phyloP scores from a whole-genome alignment of 2,888 invertebrate species.

The Cylloceria caligata region DNA sequence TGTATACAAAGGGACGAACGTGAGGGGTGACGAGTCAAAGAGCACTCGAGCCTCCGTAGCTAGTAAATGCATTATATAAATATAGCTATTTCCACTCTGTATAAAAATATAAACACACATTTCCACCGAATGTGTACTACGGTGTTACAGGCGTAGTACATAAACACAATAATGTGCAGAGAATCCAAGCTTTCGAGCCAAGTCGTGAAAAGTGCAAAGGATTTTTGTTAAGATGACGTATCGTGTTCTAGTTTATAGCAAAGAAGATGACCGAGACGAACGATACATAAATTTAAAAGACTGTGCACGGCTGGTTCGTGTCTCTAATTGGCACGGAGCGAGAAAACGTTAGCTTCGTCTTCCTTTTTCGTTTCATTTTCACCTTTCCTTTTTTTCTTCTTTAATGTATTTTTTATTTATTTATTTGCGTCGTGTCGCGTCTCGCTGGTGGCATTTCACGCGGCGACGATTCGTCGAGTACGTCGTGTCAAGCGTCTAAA shows the following conservation, averaged over 20 bases:
- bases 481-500: slow-evolving; percentile 69
- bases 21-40: slow-evolving; percentile 20
- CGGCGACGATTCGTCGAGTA: slow-evolving; percentile 77
- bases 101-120: slow-evolving; percentile 1
- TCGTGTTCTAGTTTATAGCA: background rate
- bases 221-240: background rate
- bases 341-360: slow-evolving; percentile 24
- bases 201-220: slow-evolving; percentile 8
- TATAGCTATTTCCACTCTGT: background rate
- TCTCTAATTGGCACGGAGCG: slow-evolving; percentile 52
- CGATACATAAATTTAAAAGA: slow-evolving; percentile 24
- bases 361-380: slow-evolving; percentile 30
- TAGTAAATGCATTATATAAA: background rate
- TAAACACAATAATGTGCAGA: slow-evolving; percentile 4
- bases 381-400: slow-evolving; percentile 22
- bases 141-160: slow-evolving; percentile 8
- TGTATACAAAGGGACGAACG: slow-evolving; percentile 14
- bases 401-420: slow-evolving; percentile 32
- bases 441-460: slow-evolving; percentile 69
- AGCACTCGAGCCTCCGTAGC: slow-evolving; percentile 16
- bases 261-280: slow-evolving; percentile 19
- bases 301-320: background rate
- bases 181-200: background rate
- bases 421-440: slow-evolving; percentile 54
- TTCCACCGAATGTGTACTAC: background rate